Evolutionary conservation across 2,113 vertebrate genomes (phyloP), one percentile per base, ranked within the genome.

Genomic region (Caretta caretta): DNA sequence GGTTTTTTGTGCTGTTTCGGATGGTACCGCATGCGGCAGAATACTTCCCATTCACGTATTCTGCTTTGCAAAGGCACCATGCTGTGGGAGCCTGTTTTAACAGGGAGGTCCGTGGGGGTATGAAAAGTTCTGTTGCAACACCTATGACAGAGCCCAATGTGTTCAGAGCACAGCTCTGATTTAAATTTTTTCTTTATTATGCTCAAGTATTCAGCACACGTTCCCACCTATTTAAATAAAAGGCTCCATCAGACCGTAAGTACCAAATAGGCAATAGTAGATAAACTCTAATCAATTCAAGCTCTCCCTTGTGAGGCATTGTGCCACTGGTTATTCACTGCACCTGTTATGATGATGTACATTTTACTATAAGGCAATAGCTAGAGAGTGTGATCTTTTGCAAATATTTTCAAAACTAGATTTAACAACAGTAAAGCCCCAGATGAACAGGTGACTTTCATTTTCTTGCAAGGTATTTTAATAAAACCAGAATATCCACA

Each of bases 41-140:
- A 87, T 2, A 13, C 62, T n/a, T 72, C 88, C 93, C 91, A 88
- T 94, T 97, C 97, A 92, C 29, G 2, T 65, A 88, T 97, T 87
- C 87, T 87, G 5, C 11, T 94, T 93, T 88, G 89, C 87, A 88
- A 81, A 93, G 92, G 83, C 90, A 22, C 50, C 4, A 16, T 59
- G 16, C 93, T 80, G 69, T 83, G 80, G 88, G 90, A 91, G 53
- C 3, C 4, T 80, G 57, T 83, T 92, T 62, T 84, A 91, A 94
- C 86, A 85, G 50, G 38, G 27, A 31, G 46, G 50, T 42, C 56
- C 93, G 53, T 16, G 5, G 12, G 17, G 56, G 24, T 10, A 2
- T 38, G 54, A 49, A 14, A 78, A 89, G 48, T 83, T 50, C 65
- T 88, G 1, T 9, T 4, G 0, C 25, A 49, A 50, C 75, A 86